Evolutionary conservation across 2,797 vertebrate species (phyloP), one percentile per base, ranked within the genome.

Genomic region (Crenuchus spilurus): DNA sequence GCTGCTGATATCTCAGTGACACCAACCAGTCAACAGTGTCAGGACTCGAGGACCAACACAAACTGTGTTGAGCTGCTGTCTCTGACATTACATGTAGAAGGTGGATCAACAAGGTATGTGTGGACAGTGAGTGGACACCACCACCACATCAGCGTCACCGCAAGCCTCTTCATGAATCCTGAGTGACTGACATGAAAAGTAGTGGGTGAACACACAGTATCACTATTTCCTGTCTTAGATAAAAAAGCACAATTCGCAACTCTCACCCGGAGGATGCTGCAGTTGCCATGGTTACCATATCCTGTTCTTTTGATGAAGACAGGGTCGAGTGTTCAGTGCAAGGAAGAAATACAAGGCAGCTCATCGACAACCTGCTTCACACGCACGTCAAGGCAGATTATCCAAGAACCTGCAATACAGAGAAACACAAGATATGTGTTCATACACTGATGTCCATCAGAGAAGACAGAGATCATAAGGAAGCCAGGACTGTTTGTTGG

Each of bases 281-380:
- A 78, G 87, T 85, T 89, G 83, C 80, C 81, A 82, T 87, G 82
- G 84, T 84, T 76, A 82, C 81, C 54, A 61, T 49, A 61, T 79
- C 57, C 70, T 70, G 57, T 60, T 46, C 62, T 72, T n/a, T 75
- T 51, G 83, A 63, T 62, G 35, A 72, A 77, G 57, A 41, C 16
- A 73, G 16, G 42, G 41, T 73, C 57, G 75, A 31, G 28, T 20
- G 54, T 48, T 66, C 51, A 48, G 42, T 35, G 2, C 46, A 30
- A 20, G 30, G 26, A 24, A 48, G 24, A 64, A 42, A 51, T 70
- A 74, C 76, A 41, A 58, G 37, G 65, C 18, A 69, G 64, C 26
- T 60, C 49, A 57, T 55, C 33, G 42, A 13, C 11, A 28, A 55
- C 54, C 16, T 41, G 28, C 60, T 16, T 63, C 11, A 42, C 14